These are phyloP conservation scores for Odontocolon sp. DNA, from an alignment of 2,888 invertebrate species.

Conservation along the genomic window DNA sequence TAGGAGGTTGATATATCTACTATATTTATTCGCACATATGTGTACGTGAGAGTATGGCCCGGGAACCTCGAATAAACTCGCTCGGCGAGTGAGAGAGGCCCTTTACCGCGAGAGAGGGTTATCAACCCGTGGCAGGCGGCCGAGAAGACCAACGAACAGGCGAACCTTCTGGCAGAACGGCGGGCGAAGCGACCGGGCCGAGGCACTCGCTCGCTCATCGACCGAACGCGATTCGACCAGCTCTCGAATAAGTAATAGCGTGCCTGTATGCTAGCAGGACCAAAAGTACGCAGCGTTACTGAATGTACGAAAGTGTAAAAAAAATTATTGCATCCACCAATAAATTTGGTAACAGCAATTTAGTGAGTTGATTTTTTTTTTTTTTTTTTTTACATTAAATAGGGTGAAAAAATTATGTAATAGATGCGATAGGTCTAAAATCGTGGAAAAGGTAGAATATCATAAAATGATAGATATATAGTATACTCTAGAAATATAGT, in stretches of 20 bases:
- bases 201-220: constrained; percentile 44
- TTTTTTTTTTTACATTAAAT: neutral
- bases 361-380: neutral
- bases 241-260: constrained; percentile 60
- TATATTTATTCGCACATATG: constrained; percentile 46
- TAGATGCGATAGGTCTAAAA: constrained; percentile 36
- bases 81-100: constrained; percentile 32
- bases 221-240: constrained; percentile 52
- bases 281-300: constrained; percentile 30
- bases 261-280: constrained; percentile 21
- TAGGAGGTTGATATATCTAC: neutral
- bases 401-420: constrained; percentile 35
- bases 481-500: constrained; percentile 59
- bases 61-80: constrained; percentile 53
- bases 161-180: constrained; percentile 59
- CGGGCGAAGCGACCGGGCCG: constrained; percentile 58
- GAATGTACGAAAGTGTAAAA: constrained; percentile 13
- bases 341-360: neutral
- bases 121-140: constrained; percentile 59
- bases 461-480: constrained; percentile 50
- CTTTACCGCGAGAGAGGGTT: constrained; percentile 58
- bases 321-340: constrained; percentile 4
- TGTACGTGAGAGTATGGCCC: constrained; percentile 50
- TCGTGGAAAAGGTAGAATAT: constrained; percentile 38
- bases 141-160: constrained; percentile 43